Conservation (phyloP, 2,888 invertebrate genomes). For the Brachyptera risi region DNA sequence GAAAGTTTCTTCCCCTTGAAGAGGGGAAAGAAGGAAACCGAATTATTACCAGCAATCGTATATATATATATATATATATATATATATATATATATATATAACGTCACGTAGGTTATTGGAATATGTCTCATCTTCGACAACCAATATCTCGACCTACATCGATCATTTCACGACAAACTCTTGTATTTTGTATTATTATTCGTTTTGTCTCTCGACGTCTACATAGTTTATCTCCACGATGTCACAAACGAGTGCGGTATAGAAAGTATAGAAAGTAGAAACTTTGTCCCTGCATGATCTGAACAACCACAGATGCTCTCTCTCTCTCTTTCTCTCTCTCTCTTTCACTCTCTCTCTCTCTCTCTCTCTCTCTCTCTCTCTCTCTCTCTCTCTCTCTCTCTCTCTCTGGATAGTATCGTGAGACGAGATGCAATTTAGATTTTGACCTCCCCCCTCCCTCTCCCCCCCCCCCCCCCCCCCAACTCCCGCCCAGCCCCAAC, state of each 20-base stretch:
- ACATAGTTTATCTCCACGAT: not conserved
- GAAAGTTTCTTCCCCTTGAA: conserved; percentile 14
- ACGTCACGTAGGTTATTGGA: conserved; percentile 22
- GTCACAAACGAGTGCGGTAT: not conserved
- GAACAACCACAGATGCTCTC: conserved; percentile 12
- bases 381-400: no score
- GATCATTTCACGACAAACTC: conserved; percentile 8
- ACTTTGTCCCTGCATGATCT: not conserved
- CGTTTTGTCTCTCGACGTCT: no score
- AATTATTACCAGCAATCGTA: conserved; percentile 22
- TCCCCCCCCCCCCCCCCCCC: no score
- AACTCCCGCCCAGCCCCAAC: no score
- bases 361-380: no score
- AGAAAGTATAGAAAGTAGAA: no score
- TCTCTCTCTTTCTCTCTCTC: no score
- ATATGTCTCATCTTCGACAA: conserved; percentile 20
- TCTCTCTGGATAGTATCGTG: no score
- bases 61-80: conserved; percentile 15
- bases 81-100: conserved; percentile 12
- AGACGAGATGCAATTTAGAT: conserved; percentile 15
- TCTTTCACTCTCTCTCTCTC: no score
- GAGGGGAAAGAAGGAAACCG: conserved; percentile 8
- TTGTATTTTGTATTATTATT: not conserved
- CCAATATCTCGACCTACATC: conserved; percentile 13
- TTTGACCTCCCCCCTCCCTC: not conserved